A percentile compares a stretch with the other conserved stretches of the same genome.
Conservation (phyloP, 2,113 vertebrate species). For the Peromyscus californicus region DNA sequence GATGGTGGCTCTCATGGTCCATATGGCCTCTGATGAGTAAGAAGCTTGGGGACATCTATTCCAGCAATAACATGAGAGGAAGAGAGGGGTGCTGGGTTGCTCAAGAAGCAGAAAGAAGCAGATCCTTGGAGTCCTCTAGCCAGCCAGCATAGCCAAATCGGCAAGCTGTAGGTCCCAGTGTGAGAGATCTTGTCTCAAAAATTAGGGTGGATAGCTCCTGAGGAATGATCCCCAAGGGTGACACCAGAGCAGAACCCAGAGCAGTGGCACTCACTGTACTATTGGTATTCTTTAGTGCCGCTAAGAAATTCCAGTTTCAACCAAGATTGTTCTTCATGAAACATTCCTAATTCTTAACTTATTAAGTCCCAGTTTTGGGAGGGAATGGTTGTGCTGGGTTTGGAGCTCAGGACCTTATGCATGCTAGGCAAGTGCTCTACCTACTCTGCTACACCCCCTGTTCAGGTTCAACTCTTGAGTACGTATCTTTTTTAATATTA, state of each 20-base stretch:
- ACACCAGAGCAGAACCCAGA: background rate
- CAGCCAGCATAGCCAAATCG: background rate
- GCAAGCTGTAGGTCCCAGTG: background rate
- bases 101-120: background rate
- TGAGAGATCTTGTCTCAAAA: background rate
- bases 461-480: background rate
- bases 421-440: background rate
- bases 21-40: background rate
- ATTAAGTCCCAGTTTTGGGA: background rate
- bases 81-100: background rate
- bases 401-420: background rate
- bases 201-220: background rate
- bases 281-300: background rate
- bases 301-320: background rate
- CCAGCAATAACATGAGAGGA: background rate
- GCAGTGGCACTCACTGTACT: rapidly evolving
- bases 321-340: background rate
- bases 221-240: background rate
- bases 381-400: background rate
- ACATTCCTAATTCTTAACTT: background rate
- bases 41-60: background rate
- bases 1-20: background rate
- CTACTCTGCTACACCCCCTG: background rate
- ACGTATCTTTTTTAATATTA: background rate
- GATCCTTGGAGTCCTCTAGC: background rate